phyloP scores from a whole-genome alignment of 2,888 invertebrate genomes.

The Halictus ligatus region DNA sequence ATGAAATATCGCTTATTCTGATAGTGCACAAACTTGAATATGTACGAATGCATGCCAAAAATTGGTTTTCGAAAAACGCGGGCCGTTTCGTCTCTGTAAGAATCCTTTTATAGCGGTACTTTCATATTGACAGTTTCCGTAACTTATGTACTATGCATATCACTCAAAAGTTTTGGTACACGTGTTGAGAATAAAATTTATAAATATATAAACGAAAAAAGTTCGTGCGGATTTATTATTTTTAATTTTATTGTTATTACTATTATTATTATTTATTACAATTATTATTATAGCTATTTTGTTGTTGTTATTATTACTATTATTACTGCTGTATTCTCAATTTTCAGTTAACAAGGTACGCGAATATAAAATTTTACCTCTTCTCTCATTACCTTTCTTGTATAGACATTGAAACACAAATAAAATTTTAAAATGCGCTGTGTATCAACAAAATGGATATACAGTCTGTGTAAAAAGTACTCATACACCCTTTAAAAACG shows the following conservation, averaged over 20 bases:
- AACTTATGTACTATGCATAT: neutral
- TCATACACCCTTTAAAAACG: too few species aligned
- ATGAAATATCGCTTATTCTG: neutral
- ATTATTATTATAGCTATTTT: neutral
- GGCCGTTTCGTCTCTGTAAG: neutral
- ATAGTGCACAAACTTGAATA: neutral
- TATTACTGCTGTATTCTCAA: slow-evolving; percentile 1
- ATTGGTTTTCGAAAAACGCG: neutral
- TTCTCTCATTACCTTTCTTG: neutral
- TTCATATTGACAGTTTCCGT: neutral
- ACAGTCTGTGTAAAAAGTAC: too few species aligned
- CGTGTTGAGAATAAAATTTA: neutral
- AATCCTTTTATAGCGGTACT: neutral
- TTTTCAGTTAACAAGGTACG: neutral
- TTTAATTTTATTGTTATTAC: slow-evolving; percentile 1
- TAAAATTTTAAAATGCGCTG: neutral
- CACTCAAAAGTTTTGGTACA: neutral
- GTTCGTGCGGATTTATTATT: slow-evolving; percentile 2
- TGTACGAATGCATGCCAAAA: neutral
- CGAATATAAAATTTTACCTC: neutral
- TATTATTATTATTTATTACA: neutral
- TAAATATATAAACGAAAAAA: neutral
- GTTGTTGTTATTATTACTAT: neutral
- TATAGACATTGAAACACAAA: neutral
- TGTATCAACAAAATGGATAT: neutral